Evolutionary conservation across 2,888 invertebrate species (phyloP).

Genomic region (Cephus sareptanus): DNA sequence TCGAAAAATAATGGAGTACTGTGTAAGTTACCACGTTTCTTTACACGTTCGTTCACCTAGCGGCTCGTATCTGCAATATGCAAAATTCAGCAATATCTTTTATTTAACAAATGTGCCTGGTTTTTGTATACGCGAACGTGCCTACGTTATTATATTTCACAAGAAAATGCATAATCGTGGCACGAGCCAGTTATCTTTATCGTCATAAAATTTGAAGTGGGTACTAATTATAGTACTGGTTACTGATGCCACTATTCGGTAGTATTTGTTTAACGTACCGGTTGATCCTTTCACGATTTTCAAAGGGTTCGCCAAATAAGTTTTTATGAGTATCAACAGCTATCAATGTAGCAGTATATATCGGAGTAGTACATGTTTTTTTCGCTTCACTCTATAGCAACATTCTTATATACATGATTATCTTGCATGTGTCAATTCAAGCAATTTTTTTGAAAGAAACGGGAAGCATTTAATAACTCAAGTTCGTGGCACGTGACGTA

Average conservation of each 20-base stretch:
- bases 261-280: background rate
- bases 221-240: too few species aligned
- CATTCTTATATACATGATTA: background rate
- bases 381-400: background rate
- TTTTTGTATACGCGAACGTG: background rate
- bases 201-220: background rate
- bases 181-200: background rate
- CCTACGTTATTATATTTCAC: conserved; percentile 2
- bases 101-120: background rate
- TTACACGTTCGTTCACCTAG: conserved; percentile 5
- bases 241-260: too few species aligned
- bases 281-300: background rate
- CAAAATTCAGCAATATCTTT: conserved; percentile 2
- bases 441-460: background rate
- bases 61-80: conserved; percentile 4
- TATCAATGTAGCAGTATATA: background rate
- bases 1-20: conserved; percentile 58
- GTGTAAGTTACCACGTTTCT: conserved; percentile 47
- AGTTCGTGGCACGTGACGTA: background rate
- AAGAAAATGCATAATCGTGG: background rate
- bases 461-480: background rate
- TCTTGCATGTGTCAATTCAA: background rate
- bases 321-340: background rate
- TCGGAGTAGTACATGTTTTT: background rate
- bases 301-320: background rate